Evolutionary conservation across 2,113 vertebrate species (phyloP).

Genomic region (Barbus barbus): DNA sequence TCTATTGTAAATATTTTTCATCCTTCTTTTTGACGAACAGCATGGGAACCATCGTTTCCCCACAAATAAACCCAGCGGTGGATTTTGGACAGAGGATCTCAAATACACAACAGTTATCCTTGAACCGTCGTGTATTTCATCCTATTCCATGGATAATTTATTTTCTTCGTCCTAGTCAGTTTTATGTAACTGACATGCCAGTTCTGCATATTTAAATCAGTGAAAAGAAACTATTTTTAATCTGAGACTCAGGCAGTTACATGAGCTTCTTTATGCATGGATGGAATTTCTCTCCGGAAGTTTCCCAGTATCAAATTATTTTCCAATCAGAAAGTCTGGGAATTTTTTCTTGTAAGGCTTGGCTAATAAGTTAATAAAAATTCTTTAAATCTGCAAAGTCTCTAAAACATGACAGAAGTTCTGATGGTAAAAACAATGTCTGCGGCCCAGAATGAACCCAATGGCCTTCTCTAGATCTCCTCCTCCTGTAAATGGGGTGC

Average conservation of each 20-base stretch:
- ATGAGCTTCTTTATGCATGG: neutral
- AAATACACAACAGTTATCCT: neutral
- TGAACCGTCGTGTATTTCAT: neutral
- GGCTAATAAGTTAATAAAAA: constrained; percentile 3
- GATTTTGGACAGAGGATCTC: neutral
- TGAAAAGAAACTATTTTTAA: no score
- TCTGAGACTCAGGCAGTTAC: neutral
- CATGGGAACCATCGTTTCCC: constrained; percentile 19
- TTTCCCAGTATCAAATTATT: neutral
- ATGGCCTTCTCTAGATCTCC: neutral
- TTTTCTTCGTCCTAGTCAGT: neutral
- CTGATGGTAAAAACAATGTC: neutral
- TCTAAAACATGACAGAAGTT: neutral
- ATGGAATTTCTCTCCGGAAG: constrained; percentile 4
- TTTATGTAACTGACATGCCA: no score
- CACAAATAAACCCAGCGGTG: constrained; percentile 32
- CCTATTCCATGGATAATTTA: neutral
- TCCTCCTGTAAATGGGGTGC: neutral
- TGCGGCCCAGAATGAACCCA: neutral
- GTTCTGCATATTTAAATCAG: neutral
- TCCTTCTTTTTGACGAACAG: constrained; percentile 29
- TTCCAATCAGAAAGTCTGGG: neutral
- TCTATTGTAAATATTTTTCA: constrained; percentile 44
- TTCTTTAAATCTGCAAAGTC: neutral
- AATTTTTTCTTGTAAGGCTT: neutral